Conservation (phyloP, 2,888 invertebrate genomes). For the Drosophila pseudotalamancana region DNA sequence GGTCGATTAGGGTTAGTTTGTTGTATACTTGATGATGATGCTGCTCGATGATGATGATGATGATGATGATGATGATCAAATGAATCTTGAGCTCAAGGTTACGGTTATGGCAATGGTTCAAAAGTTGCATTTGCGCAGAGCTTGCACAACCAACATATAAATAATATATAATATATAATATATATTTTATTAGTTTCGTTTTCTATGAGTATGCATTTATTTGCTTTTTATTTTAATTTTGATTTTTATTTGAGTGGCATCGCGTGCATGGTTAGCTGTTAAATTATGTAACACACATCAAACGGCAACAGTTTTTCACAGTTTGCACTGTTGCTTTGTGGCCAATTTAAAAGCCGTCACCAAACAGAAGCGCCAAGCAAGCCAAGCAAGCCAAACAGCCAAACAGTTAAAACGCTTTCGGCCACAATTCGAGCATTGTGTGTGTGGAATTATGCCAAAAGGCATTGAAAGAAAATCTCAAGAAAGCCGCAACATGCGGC, state of each 20-base stretch:
- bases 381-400: conserved; percentile 12
- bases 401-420: conserved; percentile 37
- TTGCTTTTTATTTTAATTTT: conserved; percentile 1
- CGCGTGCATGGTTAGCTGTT: conserved; percentile 40
- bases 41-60: background rate
- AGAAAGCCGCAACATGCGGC: conserved; percentile 35
- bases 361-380: conserved; percentile 52
- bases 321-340: conserved; percentile 37
- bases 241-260: conserved; percentile 23
- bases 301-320: conserved; percentile 30
- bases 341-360: conserved; percentile 54
- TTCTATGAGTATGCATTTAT: background rate
- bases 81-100: conserved; percentile 67
- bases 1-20: conserved; percentile 71
- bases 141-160: conserved; percentile 49
- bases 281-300: conserved; percentile 49
- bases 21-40: conserved; percentile 8
- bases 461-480: conserved; percentile 52
- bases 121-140: conserved; percentile 37
- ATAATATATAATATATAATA: conserved; percentile 12
- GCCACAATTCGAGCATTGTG: conserved; percentile 38
- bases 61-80: conserved; percentile 39
- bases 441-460: conserved; percentile 64
- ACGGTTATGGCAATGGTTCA: conserved; percentile 61
- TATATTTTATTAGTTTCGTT: background rate